A percentile compares a stretch with the other conserved stretches of the same genome.
Evolutionary conservation across 2,113 vertebrate genomes (phyloP).

Genomic region (Epinephelus moara): DNA sequence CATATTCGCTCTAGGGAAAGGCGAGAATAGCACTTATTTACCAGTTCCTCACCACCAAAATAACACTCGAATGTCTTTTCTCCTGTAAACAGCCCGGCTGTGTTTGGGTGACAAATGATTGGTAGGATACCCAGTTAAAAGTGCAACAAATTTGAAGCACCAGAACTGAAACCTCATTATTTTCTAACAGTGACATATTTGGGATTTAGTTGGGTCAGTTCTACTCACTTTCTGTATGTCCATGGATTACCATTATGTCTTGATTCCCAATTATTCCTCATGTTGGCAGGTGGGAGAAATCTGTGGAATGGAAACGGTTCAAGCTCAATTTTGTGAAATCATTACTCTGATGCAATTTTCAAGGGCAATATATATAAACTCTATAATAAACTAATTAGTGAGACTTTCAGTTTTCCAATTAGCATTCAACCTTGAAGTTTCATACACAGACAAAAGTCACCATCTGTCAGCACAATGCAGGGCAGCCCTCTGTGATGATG

Average conservation of each 20-base stretch:
- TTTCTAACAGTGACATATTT: conserved; percentile 52
- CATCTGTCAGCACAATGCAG: conserved; percentile 73
- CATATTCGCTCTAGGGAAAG: conserved; percentile 39
- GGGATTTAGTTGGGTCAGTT: conserved; percentile 49
- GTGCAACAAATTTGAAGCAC: conserved; percentile 17
- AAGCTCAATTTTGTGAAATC: conserved; percentile 32
- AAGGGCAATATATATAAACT: conserved; percentile 58
- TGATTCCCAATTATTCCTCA: conserved; percentile 58
- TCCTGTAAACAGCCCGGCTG: conserved; percentile 13
- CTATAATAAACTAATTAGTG: conserved; percentile 63
- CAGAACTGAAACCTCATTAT: conserved; percentile 50
- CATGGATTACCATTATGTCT: conserved; percentile 37
- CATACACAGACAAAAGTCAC: conserved; percentile 64
- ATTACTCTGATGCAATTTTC: conserved; percentile 33
- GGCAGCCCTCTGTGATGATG: conserved; percentile 58
- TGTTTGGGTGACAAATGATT: conserved; percentile 45
- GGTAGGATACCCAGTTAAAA: conserved; percentile 38
- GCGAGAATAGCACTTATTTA: conserved; percentile 47
- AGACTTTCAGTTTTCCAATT: conserved; percentile 62
- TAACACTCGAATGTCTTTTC: conserved; percentile 32
- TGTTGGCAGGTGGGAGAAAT: conserved; percentile 52
- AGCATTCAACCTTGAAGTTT: conserved; percentile 77
- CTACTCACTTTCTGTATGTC: conserved; percentile 35
- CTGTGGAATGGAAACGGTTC: conserved; percentile 34
- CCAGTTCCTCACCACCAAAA: conserved; percentile 42